These are phyloP conservation scores for Asobara japonica DNA, from an alignment of 1,140 invertebrate genomes.

Conservation along the genomic window DNA sequence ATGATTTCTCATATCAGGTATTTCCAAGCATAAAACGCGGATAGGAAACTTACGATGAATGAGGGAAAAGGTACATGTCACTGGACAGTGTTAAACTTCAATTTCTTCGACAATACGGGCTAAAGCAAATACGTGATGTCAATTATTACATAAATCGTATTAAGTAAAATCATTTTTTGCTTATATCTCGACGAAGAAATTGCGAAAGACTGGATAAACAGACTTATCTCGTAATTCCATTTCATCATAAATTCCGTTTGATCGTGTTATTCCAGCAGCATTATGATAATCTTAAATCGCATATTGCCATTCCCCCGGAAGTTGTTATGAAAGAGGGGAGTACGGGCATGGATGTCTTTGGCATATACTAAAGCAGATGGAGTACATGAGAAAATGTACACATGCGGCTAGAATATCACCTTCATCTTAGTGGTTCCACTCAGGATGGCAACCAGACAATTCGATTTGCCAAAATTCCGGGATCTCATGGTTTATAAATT, in stretches of 20 bases:
- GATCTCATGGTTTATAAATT: conserved; percentile 14
- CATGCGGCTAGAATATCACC: conserved; percentile 16
- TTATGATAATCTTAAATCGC: conserved; percentile 50
- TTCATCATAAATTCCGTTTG: conserved; percentile 7
- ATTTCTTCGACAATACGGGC: too few species aligned
- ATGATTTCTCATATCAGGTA: conserved; percentile 29
- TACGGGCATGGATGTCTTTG: background rate
- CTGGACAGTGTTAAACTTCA: too few species aligned
- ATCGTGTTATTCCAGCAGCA: conserved; percentile 31
- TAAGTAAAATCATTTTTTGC: too few species aligned
- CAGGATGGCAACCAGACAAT: conserved; percentile 23
- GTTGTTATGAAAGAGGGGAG: conserved; percentile 24
- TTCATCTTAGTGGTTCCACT: background rate
- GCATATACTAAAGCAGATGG: background rate
- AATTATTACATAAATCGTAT: too few species aligned
- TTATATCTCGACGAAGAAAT: too few species aligned
- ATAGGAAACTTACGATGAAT: background rate
- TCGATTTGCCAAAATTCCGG: conserved; percentile 18
- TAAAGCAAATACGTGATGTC: too few species aligned
- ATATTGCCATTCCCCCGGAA: conserved; percentile 37
- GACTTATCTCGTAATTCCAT: background rate
- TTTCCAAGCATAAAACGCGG: background rate
- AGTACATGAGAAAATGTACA: conserved; percentile 15
- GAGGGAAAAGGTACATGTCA: too few species aligned
- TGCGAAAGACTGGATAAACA: background rate